Percentiles rank a stretch among this genome's conserved stretches.
Conservation (phyloP, 2,113 vertebrate species). For the Solenodon paradoxus region DNA sequence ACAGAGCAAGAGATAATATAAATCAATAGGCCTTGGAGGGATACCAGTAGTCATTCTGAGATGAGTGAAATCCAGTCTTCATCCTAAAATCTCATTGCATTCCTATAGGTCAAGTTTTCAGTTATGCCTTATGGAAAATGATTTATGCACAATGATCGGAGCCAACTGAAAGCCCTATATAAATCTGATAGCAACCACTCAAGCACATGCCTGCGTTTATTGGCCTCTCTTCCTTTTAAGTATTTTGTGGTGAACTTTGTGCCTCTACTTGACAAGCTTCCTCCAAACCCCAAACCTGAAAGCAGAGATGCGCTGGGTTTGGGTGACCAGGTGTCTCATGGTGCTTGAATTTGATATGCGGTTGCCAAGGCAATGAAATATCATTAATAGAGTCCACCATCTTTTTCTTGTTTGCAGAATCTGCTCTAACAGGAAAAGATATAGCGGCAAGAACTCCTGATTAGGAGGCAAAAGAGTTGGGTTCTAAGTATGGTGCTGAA, state of each 20-base stretch:
- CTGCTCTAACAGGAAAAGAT: neutral
- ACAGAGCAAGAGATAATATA: slow-evolving; percentile 31
- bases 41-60: slow-evolving; percentile 31
- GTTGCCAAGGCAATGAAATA: neutral
- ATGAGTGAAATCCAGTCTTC: slow-evolving; percentile 20
- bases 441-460: neutral
- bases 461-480: neutral
- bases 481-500: neutral
- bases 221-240: neutral
- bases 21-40: slow-evolving; percentile 24
- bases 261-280: neutral
- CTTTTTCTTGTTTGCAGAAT: neutral
- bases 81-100: neutral
- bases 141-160: slow-evolving; percentile 10
- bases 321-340: neutral
- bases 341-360: neutral
- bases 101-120: neutral
- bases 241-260: neutral
- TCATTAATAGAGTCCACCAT: slow-evolving; percentile 11
- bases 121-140: neutral
- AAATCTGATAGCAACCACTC: neutral
- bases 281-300: neutral
- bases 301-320: neutral
- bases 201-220: neutral
- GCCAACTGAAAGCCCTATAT: slow-evolving; percentile 12